Conservation (phyloP, 2,888 invertebrate species). For the Polyommatus iphigenia region DNA sequence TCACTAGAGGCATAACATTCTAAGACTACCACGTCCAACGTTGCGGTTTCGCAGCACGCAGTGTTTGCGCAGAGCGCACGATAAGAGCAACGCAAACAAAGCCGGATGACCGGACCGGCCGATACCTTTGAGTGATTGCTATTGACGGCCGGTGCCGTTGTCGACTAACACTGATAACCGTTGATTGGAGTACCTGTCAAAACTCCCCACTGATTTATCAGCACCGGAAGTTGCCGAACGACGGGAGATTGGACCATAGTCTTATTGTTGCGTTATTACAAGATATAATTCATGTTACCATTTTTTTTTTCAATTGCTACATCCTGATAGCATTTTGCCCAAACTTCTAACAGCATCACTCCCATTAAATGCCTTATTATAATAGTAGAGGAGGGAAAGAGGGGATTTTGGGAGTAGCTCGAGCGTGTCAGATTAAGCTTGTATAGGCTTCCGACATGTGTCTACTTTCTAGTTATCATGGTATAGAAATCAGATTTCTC, state of each 20-base stretch:
- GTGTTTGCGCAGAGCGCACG: conserved; percentile 64
- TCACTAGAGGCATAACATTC: background rate
- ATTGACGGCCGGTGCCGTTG: conserved; percentile 49
- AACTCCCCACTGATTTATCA: conserved; percentile 24
- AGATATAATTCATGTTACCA: background rate
- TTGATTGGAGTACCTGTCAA: conserved; percentile 35
- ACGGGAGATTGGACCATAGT: background rate
- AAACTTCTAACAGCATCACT: background rate
- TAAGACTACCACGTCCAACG: conserved; percentile 9
- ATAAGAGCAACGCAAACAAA: conserved; percentile 75
- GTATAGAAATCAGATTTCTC: too few relatives aligned
- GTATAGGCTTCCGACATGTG: too few relatives aligned
- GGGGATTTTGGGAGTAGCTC: too few relatives aligned
- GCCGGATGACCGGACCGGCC: conserved; percentile 60
- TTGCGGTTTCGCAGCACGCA: conserved; percentile 40
- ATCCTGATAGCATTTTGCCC: background rate
- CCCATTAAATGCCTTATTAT: background rate
- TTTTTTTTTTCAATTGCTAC: background rate
- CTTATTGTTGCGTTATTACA: background rate
- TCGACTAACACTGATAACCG: conserved; percentile 46
- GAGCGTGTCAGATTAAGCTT: too few relatives aligned
- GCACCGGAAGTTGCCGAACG: background rate
- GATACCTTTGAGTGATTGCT: conserved; percentile 67
- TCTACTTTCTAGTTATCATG: too few relatives aligned
- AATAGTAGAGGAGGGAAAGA: too few relatives aligned